Conservation (phyloP, 2,797 vertebrate species). For the Falco peregrinus region DNA sequence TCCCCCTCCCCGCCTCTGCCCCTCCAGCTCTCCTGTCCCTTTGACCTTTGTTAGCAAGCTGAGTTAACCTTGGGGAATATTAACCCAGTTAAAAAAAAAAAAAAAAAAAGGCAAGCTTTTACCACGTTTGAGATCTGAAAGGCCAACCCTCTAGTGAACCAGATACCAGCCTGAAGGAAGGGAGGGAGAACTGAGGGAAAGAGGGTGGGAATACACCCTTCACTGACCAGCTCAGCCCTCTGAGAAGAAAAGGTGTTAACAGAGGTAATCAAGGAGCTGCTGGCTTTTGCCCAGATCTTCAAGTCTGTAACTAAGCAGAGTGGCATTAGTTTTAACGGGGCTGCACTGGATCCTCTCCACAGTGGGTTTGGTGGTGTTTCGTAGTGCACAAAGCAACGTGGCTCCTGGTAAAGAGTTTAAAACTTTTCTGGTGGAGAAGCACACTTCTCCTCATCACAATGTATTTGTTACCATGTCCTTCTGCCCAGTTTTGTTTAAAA, state of each 20-base stretch:
- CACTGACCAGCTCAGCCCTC: background rate
- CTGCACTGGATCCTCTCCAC: background rate
- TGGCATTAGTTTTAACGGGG: background rate
- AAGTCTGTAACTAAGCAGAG: constrained; percentile 6
- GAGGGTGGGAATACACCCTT: background rate
- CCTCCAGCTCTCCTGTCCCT: background rate
- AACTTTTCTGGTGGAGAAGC: background rate
- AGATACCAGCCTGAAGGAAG: background rate
- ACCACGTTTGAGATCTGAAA: background rate
- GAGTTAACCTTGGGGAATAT: constrained; percentile 42
- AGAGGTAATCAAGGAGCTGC: constrained; percentile 1
- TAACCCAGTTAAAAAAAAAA: background rate
- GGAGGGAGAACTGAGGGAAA: background rate
- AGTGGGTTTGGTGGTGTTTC: background rate
- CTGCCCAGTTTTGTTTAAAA: background rate
- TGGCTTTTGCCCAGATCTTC: background rate
- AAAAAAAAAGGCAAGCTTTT: background rate
- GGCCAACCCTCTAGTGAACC: background rate
- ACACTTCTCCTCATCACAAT: background rate
- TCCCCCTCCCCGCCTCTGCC: background rate
- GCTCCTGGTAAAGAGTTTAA: background rate
- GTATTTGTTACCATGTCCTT: rapidly evolving
- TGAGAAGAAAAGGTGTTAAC: constrained; percentile 55
- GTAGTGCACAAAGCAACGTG: background rate
- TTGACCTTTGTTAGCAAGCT: constrained; percentile 42